Percentiles rank a stretch among this genome's conserved stretches.
Conservation (phyloP, 2,888 invertebrate genomes). For the Ormyrus thymus region DNA sequence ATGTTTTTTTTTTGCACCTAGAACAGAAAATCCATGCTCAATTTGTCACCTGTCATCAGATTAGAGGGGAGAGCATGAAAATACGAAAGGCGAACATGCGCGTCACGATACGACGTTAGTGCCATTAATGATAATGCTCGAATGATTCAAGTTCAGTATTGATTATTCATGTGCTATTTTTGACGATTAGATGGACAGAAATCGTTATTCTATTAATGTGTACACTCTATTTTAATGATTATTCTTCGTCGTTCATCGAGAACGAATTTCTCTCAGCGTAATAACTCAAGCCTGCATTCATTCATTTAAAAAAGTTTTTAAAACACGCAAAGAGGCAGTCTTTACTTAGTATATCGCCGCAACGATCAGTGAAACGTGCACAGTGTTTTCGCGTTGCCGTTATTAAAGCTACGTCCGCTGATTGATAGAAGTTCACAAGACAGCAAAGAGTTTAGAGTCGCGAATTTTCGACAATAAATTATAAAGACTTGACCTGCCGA, state of each 20-base stretch:
- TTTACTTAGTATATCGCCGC: too few species aligned
- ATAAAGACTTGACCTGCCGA: not conserved
- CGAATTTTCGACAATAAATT: slow-evolving; percentile 11
- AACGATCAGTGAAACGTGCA: not conserved
- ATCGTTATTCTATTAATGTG: slow-evolving; percentile 46
- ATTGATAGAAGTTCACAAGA: not conserved
- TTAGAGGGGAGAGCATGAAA: not conserved
- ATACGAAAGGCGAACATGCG: not conserved
- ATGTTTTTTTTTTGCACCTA: not conserved
- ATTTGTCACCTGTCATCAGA: not conserved
- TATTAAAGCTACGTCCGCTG: slow-evolving; percentile 1
- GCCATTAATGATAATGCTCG: slow-evolving; percentile 25
- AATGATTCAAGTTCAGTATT: slow-evolving; percentile 25
- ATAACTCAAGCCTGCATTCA: too few species aligned
- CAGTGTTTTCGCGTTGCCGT: not conserved
- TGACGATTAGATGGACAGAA: slow-evolving; percentile 10
- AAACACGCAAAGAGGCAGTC: too few species aligned
- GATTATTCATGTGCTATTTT: slow-evolving; percentile 40
- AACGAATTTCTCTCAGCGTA: too few species aligned
- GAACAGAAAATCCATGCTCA: slow-evolving; percentile 8
- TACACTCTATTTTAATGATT: slow-evolving; percentile 1
- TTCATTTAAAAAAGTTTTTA: too few species aligned
- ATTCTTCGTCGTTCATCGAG: too few species aligned
- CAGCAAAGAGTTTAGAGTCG: not conserved
- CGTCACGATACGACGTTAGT: slow-evolving; percentile 24